Evolutionary conservation across 1,140 invertebrate species (phyloP), one percentile per base, ranked within the genome.

Genomic region (Dufourea novaeangliae): DNA sequence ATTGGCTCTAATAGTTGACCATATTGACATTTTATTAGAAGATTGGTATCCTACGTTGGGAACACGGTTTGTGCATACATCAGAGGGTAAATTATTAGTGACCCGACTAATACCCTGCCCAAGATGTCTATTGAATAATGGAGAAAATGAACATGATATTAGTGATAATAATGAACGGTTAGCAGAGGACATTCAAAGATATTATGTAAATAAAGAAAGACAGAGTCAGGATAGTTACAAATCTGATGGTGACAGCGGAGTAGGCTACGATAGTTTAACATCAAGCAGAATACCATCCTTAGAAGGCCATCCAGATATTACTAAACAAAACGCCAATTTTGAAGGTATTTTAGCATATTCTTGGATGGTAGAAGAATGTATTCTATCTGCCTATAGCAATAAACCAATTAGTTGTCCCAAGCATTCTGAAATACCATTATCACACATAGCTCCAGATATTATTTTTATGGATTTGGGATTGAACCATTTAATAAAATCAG

Each of bases 31-130:
- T 64, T 92, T 99, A 29, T 92, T 99, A 0, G 99, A 99, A 91
- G 99, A 99, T 91, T 99, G 99, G 98, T 99, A 98, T 93, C 98
- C 98, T 0, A 97, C 97, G 0, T 93, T 98, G 57, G 97, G 98
- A 8, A 99, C 98, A 1, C 94, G 98, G 56, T 99, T 99, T 92
- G 97, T 98, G 1, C 99, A 99, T 88, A 99, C 98, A 0, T 98
- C 98, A 0, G 98, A 99, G 90, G 99, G 99, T 1, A 96, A 97
- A 80, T 97, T 99, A 89, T 92, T 99, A 32, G 97, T 99, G 12
- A 99, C 98, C 0, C 93, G 99, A n/a, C 88, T 99, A 25, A 96
- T 99, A 57, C 97, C 98, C 0, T 99, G 99, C 91, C 96, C 97
- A 0, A 94, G 95, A 10, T 99, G 98, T 91, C 91, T 98, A 71